Percentiles rank a stretch among this genome's conserved stretches.
phyloP scores from a whole-genome alignment of 2,888 invertebrate genomes.

The Leucania comma region DNA sequence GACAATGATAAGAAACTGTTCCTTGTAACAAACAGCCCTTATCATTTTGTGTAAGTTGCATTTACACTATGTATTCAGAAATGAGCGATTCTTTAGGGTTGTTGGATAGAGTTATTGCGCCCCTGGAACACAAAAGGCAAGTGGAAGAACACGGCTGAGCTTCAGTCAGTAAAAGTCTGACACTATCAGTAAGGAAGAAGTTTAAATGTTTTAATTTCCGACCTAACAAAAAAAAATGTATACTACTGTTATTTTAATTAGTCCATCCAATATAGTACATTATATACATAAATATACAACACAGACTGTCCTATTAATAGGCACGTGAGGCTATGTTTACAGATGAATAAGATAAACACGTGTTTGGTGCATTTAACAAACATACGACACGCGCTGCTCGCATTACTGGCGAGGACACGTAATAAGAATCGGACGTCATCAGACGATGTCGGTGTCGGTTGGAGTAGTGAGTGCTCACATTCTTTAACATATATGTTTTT shows the following conservation, averaged over 20 bases:
- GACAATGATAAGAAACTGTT: conserved; percentile 96
- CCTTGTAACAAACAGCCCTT: conserved; percentile 99
- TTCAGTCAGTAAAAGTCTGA: too few species aligned
- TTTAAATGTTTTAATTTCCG: too few species aligned
- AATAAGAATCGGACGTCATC: background rate
- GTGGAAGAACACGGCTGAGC: too few species aligned
- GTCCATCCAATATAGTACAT: conserved; percentile 2
- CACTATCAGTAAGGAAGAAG: too few species aligned
- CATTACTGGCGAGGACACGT: background rate
- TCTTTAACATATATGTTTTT: background rate
- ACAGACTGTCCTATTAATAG: conserved; percentile 28
- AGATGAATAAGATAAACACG: conserved; percentile 25
- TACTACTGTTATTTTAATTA: background rate
- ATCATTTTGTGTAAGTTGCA: conserved; percentile 96
- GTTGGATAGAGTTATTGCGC: too few species aligned
- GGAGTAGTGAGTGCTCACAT: background rate
- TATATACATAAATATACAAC: conserved; percentile 9
- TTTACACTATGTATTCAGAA: background rate
- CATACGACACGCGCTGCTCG: background rate
- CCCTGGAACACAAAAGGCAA: too few species aligned
- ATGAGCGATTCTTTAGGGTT: too few species aligned
- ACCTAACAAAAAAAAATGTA: too few species aligned
- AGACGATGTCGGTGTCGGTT: background rate
- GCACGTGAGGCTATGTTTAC: conserved; percentile 8
- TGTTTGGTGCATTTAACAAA: conserved; percentile 11